phyloP scores from a whole-genome alignment of 1,140 invertebrate species.

The Periplaneta americana region DNA sequence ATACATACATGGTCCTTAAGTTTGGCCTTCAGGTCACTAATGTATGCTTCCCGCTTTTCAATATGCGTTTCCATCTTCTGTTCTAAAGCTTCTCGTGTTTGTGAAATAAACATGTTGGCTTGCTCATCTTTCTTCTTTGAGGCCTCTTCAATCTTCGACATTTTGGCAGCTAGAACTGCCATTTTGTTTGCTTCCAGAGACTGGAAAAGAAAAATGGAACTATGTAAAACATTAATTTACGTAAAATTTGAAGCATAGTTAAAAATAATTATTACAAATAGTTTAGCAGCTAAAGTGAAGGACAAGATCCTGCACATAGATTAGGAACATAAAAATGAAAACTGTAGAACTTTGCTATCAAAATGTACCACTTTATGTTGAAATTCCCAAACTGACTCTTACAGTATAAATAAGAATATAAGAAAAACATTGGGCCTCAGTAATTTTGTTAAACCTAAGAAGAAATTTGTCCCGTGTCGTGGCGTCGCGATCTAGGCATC shows the following conservation, averaged over 20 bases:
- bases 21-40: conserved; percentile 78
- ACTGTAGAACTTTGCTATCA: too few species aligned
- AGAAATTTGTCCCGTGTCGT: too few species aligned
- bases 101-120: conserved; percentile 71
- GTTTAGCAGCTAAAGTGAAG: background rate
- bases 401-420: too few species aligned
- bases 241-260: too few species aligned
- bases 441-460: too few species aligned
- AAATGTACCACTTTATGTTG: too few species aligned
- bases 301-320: background rate
- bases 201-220: conserved; percentile 36
- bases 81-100: conserved; percentile 80
- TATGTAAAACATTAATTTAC: too few species aligned
- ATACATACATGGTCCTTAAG: conserved; percentile 68
- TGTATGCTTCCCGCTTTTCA: conserved; percentile 83
- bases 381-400: too few species aligned
- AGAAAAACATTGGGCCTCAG: too few species aligned
- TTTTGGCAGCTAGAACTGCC: conserved; percentile 70
- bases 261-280: background rate
- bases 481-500: too few species aligned
- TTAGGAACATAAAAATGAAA: too few species aligned
- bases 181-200: conserved; percentile 80
- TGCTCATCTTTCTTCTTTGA: conserved; percentile 83
- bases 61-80: conserved; percentile 83
- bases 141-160: conserved; percentile 84